Evolutionary conservation across 2,797 vertebrate genomes (phyloP).

Genomic region (Onychomys arenicola): DNA sequence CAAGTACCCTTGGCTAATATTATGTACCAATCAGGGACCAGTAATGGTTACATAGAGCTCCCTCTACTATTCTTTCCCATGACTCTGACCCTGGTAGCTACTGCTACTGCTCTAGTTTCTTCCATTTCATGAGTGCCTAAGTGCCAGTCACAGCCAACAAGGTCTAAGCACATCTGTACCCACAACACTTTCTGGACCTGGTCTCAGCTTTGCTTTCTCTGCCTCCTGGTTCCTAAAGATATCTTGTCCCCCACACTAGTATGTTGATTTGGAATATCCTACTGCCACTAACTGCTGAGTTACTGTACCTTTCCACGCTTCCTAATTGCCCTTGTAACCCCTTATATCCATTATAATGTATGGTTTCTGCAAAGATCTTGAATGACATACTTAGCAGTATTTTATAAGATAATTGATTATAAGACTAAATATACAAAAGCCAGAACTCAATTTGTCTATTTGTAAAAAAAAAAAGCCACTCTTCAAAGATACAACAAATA

Average conservation of each 20-base stretch:
- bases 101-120: too few relatives aligned
- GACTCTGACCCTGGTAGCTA: background rate
- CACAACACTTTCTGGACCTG: background rate
- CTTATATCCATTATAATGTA: background rate
- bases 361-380: background rate
- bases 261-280: background rate
- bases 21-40: background rate
- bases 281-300: background rate
- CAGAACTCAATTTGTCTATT: background rate
- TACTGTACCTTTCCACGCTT: background rate
- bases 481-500: background rate
- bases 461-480: background rate
- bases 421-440: background rate
- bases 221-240: background rate
- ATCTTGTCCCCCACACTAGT: background rate
- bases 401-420: background rate
- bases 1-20: background rate
- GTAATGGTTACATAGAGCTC: fast-evolving
- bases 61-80: background rate
- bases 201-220: background rate
- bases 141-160: background rate
- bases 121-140: background rate
- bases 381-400: background rate
- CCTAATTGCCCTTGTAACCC: background rate
- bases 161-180: too few relatives aligned